These are phyloP conservation scores for Semnornis frantzii DNA, from an alignment of 2,113 vertebrate species.

Conservation along the genomic window DNA sequence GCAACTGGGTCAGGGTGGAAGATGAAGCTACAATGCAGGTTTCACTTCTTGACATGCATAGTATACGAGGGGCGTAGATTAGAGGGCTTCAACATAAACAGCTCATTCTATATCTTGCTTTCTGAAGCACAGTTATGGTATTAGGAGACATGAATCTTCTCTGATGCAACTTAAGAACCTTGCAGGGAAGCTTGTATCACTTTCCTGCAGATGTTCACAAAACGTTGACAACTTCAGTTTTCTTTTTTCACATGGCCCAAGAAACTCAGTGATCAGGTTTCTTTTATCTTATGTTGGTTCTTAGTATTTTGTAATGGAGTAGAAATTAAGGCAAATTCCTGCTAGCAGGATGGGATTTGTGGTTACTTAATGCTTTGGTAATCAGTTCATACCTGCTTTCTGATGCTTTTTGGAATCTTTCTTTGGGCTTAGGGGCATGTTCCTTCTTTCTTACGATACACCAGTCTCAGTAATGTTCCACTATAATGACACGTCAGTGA, in stretches of 20 bases:
- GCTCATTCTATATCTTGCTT: not conserved
- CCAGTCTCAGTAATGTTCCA: not conserved
- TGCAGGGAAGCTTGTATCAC: not conserved
- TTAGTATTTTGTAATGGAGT: not conserved
- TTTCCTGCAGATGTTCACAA: not conserved
- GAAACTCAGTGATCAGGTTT: not conserved
- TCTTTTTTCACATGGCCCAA: not conserved
- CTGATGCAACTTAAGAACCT: not conserved
- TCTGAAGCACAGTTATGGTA: not conserved
- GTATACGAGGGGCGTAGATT: not conserved
- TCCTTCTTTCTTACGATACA: not conserved
- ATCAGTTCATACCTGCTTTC: not conserved
- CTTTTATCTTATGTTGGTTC: not conserved
- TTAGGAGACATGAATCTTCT: not conserved
- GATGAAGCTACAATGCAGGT: not conserved
- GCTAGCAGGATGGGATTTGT: not conserved
- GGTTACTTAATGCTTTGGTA: not conserved
- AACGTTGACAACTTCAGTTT: not conserved
- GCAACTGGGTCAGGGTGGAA: not conserved
- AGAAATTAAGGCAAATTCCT: not conserved
- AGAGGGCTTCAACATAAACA: not conserved
- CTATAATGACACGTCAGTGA: not conserved
- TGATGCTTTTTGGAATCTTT: not conserved
- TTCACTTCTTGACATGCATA: not conserved
- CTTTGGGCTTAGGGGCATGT: not conserved